Base-by-base conservation (phyloP, 2,888 invertebrate species). In the Melieria crassipennis region DNA sequence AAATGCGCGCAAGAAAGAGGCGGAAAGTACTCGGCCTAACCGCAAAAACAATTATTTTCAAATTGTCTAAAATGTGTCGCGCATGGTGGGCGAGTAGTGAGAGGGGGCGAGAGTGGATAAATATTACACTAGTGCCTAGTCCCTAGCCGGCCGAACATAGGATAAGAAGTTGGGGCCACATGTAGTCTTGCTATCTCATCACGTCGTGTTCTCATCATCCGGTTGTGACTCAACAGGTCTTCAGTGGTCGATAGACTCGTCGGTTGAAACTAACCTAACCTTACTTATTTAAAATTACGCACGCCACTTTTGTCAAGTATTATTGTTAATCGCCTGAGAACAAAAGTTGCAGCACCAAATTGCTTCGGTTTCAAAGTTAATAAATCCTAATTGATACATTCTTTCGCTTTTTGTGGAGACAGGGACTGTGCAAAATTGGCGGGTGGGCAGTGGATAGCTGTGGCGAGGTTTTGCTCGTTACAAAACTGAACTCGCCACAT, bases 1-100 rank as follows among this genome's bases (percentile, higher is more conserved):
- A n/a, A 43, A 46, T 42, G 42, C 4, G 30, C 5, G 57, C n/a
- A 45, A 45, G 30, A 43, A 52, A n/a, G 50, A 50, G 56, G 47
- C n/a, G 16, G n/a, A 7, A 56, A 56, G 46, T 47, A 64, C 58
- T 64, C 65, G 57, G 45, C 57, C 30, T 56, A 67, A 72, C 74
- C 74, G 64, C 74, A 72, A 65, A 74, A 74, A 72, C 74, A 74
- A 74, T 74, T 74, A 74, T 74, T 72, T 74, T 72, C 74, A 72
- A 74, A 74, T 74, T 74, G 74, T 70, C 70, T 74, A 62, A 61
- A 74, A 72, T 72, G 69, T 65, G 73, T 57, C 58, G 43, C 56
- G 45, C 13, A 48, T 46, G 61, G 30, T 30, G 13, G 5, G 11
- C 3, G 13, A 11, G 9, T 13, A 52, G 52, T 52, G 52, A 52